phyloP scores from a whole-genome alignment of 2,113 vertebrate genomes.

The Lycocorax pyrrhopterus region DNA sequence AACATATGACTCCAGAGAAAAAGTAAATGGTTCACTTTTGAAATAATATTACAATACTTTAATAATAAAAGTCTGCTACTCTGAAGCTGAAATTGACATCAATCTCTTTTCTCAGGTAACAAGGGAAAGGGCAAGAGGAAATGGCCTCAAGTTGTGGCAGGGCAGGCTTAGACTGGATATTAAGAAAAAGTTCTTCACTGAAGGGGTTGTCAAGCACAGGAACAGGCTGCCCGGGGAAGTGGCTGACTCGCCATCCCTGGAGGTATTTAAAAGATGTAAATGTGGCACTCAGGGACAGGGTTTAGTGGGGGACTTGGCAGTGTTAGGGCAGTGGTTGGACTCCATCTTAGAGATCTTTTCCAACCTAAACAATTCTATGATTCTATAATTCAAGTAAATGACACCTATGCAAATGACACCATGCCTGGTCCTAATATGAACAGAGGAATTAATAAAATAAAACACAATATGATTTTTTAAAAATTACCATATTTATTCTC shows the following conservation, averaged over 20 bases:
- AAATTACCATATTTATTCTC: conserved; percentile 14
- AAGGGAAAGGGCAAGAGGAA: not conserved
- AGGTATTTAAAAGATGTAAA: not conserved
- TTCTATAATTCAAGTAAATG: not conserved
- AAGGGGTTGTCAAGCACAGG: not conserved
- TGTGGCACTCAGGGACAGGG: not conserved
- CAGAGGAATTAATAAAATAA: not conserved
- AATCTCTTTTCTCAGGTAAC: not conserved
- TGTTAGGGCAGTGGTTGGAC: not conserved
- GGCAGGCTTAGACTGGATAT: not conserved
- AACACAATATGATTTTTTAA: not conserved
- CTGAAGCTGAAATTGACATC: not conserved
- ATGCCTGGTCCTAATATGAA: not conserved
- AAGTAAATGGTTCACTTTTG: not conserved
- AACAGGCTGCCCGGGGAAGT: not conserved
- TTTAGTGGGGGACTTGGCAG: not conserved
- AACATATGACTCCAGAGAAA: not conserved
- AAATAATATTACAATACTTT: not conserved
- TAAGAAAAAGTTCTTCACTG: not conserved
- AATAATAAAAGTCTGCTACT: not conserved
- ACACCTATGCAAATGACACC: not conserved
- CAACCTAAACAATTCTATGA: not conserved
- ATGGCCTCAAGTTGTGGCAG: not conserved
- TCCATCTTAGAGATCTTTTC: not conserved
- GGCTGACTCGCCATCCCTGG: not conserved